These are phyloP conservation scores for Drosophila testacea DNA, from an alignment of 2,888 invertebrate genomes.

Conservation along the genomic window DNA sequence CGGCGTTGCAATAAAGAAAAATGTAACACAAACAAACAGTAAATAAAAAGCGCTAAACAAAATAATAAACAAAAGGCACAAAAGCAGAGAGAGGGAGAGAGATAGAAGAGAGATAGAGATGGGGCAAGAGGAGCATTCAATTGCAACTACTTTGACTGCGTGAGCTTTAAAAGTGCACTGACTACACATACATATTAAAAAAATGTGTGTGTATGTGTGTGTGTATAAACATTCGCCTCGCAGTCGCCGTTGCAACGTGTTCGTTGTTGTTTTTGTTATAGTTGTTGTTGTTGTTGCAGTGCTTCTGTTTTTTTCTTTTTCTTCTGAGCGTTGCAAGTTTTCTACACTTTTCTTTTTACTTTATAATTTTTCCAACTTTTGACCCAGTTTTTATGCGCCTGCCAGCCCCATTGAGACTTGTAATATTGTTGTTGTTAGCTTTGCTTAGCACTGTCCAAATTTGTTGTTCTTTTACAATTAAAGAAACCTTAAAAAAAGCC, in stretches of 20 bases:
- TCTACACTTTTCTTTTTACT: constrained; percentile 73
- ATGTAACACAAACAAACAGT: constrained; percentile 70
- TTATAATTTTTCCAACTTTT: constrained; percentile 80
- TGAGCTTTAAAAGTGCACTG: constrained; percentile 33
- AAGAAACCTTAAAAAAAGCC: constrained; percentile 1
- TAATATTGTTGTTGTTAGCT: constrained; percentile 19
- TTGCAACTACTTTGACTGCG: constrained; percentile 36
- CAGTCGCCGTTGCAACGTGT: constrained; percentile 37
- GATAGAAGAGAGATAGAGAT: background rate
- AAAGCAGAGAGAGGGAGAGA: constrained; percentile 7
- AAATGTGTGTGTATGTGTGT: constrained; percentile 17
- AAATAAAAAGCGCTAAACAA: constrained; percentile 64
- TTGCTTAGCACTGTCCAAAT: constrained; percentile 34
- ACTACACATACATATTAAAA: constrained; percentile 3
- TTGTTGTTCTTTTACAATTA: constrained; percentile 33
- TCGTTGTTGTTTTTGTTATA: constrained; percentile 9
- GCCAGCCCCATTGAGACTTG: constrained; percentile 33
- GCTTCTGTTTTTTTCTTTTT: constrained; percentile 41
- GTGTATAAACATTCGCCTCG: constrained; percentile 62
- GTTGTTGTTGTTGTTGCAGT: constrained; percentile 7
- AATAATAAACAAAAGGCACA: constrained; percentile 60
- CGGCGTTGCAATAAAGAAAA: constrained; percentile 62
- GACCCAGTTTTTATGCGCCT: constrained; percentile 70
- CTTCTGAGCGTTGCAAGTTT: constrained; percentile 58
- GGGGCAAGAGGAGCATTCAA: background rate